These are phyloP conservation scores for Eilema caniola DNA, from an alignment of 2,888 invertebrate genomes.

Conservation along the genomic window DNA sequence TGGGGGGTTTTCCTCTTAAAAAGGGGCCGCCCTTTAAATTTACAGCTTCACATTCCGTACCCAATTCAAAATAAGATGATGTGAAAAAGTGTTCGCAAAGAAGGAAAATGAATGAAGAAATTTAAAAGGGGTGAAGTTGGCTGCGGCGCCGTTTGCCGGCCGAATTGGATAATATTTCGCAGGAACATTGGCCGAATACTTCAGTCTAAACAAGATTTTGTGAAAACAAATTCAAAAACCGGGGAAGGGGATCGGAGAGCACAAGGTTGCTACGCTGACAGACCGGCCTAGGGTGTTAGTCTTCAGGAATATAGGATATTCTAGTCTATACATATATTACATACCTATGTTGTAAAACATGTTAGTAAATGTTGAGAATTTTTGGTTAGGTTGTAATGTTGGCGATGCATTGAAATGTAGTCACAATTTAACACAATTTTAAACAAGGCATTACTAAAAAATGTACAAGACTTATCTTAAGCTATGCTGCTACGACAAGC, in stretches of 20 bases:
- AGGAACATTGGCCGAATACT: background rate
- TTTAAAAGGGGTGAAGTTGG: background rate
- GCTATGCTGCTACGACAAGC: too few relatives aligned
- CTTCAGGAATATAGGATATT: background rate
- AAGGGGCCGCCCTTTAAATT: slow-evolving; percentile 1
- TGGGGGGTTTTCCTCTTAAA: background rate
- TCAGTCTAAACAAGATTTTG: background rate
- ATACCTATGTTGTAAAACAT: too few relatives aligned
- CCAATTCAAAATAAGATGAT: background rate
- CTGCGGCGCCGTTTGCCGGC: background rate
- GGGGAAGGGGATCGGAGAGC: background rate
- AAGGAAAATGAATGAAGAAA: background rate
- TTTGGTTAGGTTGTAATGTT: too few relatives aligned
- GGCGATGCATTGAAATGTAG: too few relatives aligned
- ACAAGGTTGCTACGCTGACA: background rate
- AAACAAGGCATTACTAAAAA: too few relatives aligned
- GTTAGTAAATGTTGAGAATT: too few relatives aligned
- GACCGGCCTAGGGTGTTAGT: background rate
- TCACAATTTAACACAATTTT: too few relatives aligned
- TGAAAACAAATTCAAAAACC: background rate
- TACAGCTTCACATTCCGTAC: background rate
- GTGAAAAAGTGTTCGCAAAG: background rate
- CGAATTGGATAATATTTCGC: background rate
- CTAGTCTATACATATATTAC: too few relatives aligned
- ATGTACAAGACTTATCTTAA: too few relatives aligned